These are phyloP conservation scores for Hylomyscus alleni DNA, from an alignment of 2,797 vertebrate genomes.

Conservation along the genomic window DNA sequence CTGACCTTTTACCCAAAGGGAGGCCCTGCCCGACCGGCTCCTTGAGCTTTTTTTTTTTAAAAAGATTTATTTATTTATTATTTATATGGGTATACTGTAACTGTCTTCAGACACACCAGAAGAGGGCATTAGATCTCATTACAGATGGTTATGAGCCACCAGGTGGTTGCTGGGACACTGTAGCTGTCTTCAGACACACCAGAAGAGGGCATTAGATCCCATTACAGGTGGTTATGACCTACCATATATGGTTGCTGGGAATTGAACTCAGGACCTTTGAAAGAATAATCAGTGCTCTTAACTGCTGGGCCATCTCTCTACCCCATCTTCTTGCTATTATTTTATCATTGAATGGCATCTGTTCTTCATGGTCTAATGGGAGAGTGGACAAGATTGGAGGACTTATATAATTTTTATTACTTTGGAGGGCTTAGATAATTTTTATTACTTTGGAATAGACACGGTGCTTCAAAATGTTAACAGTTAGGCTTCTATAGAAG, in stretches of 20 bases:
- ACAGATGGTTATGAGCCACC: not conserved
- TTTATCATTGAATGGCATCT: not conserved
- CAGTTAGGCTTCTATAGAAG: not conserved
- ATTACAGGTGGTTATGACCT: too few species aligned
- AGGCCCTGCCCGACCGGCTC: not conserved
- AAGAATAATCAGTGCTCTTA: not conserved
- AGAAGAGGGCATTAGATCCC: too few species aligned
- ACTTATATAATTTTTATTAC: slow-evolving; percentile 20
- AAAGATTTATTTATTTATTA: not conserved
- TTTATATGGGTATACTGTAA: not conserved
- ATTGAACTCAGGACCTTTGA: not conserved
- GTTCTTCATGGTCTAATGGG: slow-evolving; percentile 2
- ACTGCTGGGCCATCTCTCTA: not conserved
- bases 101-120: not conserved
- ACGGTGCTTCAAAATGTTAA: not conserved
- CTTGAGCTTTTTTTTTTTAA: not conserved
- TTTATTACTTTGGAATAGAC: not conserved
- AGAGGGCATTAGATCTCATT: not conserved
- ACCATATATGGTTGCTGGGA: not conserved
- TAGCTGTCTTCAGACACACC: too few species aligned
- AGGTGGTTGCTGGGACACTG: too few species aligned
- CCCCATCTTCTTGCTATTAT: not conserved
- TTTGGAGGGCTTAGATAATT: slow-evolving; percentile 9
- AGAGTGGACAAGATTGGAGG: slow-evolving; percentile 32
- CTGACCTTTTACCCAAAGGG: not conserved